Conservation (phyloP, 2,113 vertebrate genomes). For the Protomyctophum bolini region DNA sequence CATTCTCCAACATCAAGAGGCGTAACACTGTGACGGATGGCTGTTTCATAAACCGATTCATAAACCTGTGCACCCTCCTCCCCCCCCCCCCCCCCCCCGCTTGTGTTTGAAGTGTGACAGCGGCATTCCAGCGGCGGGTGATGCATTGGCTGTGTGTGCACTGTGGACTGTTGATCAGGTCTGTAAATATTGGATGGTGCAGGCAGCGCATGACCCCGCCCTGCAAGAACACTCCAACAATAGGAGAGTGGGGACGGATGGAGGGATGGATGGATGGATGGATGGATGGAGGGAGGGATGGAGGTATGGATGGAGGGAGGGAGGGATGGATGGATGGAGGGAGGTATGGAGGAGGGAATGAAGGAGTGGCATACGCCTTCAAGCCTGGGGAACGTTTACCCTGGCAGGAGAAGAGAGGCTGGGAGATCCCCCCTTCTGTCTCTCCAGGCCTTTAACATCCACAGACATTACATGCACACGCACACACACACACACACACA, state of each 20-base stretch:
- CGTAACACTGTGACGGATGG: slow-evolving; percentile 53
- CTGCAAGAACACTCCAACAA: slow-evolving; percentile 50
- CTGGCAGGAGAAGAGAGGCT: slow-evolving; percentile 60
- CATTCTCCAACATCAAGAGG: slow-evolving; percentile 25
- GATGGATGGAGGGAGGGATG: not conserved
- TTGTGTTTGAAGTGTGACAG: slow-evolving; percentile 50
- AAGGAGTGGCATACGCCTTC: slow-evolving; percentile 9
- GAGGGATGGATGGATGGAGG: not conserved
- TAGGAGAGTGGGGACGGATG: slow-evolving; percentile 26
- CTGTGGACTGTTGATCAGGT: slow-evolving; percentile 57
- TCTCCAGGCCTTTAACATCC: slow-evolving; percentile 51
- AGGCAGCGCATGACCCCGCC: slow-evolving; percentile 45
- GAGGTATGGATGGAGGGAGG: not conserved
- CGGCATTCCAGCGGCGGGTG: slow-evolving; percentile 53
- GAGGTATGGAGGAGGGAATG: not conserved
- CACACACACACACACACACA: slow-evolving; percentile 20
- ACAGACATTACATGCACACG: slow-evolving; percentile 50
- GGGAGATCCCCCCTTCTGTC: slow-evolving; percentile 34
- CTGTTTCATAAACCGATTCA: slow-evolving; percentile 53
- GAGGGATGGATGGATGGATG: not conserved
- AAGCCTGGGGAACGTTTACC: slow-evolving; percentile 55
- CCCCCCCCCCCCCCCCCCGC: not conserved
- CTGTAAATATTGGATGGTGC: slow-evolving; percentile 54
- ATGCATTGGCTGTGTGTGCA: slow-evolving; percentile 46
- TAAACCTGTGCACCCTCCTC: not conserved